phyloP scores from a whole-genome alignment of 1,140 invertebrate species.

The Steinernema khuongi region DNA sequence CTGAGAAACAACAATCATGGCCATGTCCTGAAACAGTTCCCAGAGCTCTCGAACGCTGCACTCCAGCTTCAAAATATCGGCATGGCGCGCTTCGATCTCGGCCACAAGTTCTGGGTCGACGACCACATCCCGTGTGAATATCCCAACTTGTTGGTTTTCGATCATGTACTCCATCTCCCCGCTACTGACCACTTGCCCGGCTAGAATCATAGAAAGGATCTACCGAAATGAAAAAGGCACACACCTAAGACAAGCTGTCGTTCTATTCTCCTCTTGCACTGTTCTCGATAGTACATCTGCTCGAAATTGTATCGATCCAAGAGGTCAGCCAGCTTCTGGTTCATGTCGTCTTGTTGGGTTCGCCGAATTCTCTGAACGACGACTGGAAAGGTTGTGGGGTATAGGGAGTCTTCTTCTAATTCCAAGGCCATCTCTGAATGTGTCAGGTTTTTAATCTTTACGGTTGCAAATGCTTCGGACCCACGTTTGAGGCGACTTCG shows the following conservation, averaged over 20 bases:
- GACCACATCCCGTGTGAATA: constrained; percentile 93
- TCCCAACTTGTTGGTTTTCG: constrained; percentile 90
- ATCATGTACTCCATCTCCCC: constrained; percentile 97
- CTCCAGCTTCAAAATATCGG: constrained; percentile 96
- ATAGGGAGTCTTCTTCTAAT: neutral
- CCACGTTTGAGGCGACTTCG: neutral
- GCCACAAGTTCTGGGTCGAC: constrained; percentile 61
- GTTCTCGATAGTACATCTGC: constrained; percentile 3
- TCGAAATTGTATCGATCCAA: constrained; percentile 4
- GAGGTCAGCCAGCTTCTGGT: neutral
- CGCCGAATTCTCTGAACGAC: neutral
- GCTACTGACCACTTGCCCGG: constrained; percentile 86
- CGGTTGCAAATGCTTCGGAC: neutral
- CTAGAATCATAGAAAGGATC: constrained; percentile 61
- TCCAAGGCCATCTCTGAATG: neutral
- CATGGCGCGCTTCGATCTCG: constrained; percentile 84
- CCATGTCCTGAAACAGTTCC: constrained; percentile 99
- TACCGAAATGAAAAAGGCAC: constrained; percentile 17
- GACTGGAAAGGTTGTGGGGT: neutral
- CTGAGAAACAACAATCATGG: constrained; percentile 91
- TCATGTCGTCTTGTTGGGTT: neutral
- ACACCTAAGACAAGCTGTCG: neutral
- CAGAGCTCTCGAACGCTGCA: constrained; percentile 93
- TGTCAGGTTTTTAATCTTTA: neutral
- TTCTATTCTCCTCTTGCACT: constrained; percentile 1